Percentiles rank a stretch among this genome's conserved stretches.
Evolutionary conservation across 1,140 invertebrate species (phyloP).

Genomic region (Paralvinella palmiformis): DNA sequence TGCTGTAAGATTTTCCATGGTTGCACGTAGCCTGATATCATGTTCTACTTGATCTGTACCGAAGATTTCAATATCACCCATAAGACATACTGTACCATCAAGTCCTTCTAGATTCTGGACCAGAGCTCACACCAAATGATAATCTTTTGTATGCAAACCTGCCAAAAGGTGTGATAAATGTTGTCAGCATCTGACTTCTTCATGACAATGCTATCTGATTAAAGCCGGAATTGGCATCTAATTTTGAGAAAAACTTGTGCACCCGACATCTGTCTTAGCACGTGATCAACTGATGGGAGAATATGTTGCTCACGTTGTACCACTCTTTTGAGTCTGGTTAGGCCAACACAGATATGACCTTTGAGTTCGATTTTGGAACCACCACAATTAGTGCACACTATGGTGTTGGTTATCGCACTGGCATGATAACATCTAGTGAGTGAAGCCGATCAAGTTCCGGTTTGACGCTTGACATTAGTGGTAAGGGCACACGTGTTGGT

Average conservation of each 20-base stretch:
- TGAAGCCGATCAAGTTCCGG: conserved; percentile 25
- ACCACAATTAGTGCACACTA: conserved; percentile 19
- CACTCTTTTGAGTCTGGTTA: neutral
- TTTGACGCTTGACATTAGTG: conserved; percentile 16
- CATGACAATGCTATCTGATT: conserved; percentile 24
- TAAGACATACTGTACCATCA: conserved; percentile 11
- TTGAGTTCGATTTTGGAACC: conserved; percentile 16
- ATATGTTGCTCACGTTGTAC: conserved; percentile 6
- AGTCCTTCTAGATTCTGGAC: conserved; percentile 19
- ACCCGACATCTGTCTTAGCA: neutral
- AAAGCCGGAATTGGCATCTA: conserved; percentile 25
- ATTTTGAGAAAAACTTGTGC: conserved; percentile 16
- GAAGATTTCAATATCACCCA: conserved; percentile 24
- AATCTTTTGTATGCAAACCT: conserved; percentile 21
- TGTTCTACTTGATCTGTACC: conserved; percentile 18
- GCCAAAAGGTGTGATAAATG: conserved; percentile 19
- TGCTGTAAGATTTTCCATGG: no score
- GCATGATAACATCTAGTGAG: conserved; percentile 27
- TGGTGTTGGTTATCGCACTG: conserved; percentile 28
- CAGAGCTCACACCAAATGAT: conserved; percentile 22
- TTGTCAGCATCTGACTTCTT: conserved; percentile 8
- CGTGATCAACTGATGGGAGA: neutral
- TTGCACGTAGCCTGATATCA: no score
- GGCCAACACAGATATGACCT: conserved; percentile 14
- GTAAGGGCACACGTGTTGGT: neutral